A percentile compares a stretch with the other conserved stretches of the same genome.
phyloP scores from a whole-genome alignment of 2,113 vertebrate genomes.

The Peromyscus leucopus region DNA sequence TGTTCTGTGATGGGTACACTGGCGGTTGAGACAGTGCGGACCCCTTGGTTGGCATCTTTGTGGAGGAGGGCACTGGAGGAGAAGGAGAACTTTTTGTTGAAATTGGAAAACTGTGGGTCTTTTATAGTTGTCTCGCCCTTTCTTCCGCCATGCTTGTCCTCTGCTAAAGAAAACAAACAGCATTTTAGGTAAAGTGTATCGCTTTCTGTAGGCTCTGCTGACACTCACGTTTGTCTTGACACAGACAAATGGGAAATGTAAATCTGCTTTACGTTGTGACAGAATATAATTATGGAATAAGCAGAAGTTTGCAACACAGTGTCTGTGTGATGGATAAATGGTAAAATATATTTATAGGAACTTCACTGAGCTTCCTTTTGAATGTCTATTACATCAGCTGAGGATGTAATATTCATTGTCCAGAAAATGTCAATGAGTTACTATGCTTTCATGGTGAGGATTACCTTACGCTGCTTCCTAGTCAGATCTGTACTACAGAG shows the following conservation, averaged over 20 bases:
- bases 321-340: constrained; percentile 88
- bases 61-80: constrained; percentile 70
- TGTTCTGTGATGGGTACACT: constrained; percentile 62
- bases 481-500: constrained; percentile 99
- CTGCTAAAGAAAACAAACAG: constrained; percentile 84
- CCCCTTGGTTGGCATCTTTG: constrained; percentile 64
- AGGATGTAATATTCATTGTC: constrained; percentile 91
- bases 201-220: neutral
- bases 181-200: constrained; percentile 68
- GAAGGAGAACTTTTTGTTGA: constrained; percentile 75
- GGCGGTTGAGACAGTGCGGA: constrained; percentile 2
- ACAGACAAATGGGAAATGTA: constrained; percentile 95
- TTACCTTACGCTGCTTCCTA: constrained; percentile 99
- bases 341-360: constrained; percentile 85
- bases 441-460: constrained; percentile 89
- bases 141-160: constrained; percentile 71
- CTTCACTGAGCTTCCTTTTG: constrained; percentile 83
- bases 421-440: constrained; percentile 92
- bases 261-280: constrained; percentile 89
- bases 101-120: constrained; percentile 64
- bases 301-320: constrained; percentile 87
- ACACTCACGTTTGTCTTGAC: constrained; percentile 85
- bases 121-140: constrained; percentile 71
- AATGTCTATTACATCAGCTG: constrained; percentile 90
- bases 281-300: constrained; percentile 90